Conservation (phyloP, 2,113 vertebrate species). For the Lepidiolamprologus cunningtoni region DNA sequence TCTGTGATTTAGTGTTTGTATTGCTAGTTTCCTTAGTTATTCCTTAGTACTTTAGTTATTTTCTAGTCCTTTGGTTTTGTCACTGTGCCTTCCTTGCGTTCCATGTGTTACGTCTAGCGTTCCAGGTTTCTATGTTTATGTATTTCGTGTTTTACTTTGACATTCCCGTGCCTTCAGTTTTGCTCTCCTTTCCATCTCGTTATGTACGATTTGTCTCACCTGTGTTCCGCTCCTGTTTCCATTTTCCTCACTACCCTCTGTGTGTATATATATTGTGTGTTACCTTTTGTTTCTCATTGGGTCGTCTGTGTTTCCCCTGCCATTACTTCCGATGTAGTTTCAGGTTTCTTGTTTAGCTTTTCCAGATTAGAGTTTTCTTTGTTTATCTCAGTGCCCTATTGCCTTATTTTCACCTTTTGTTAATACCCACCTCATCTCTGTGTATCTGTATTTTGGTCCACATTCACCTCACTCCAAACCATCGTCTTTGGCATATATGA, state of each 20-base stretch:
- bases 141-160: background rate
- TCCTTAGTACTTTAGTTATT: background rate
- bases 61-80: background rate
- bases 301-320: accelerated
- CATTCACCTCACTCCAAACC: background rate
- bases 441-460: background rate
- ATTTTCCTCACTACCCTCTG: background rate
- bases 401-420: accelerated
- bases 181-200: accelerated
- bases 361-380: accelerated
- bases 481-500: background rate
- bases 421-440: background rate
- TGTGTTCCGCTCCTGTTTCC: background rate
- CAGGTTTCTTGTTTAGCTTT: background rate
- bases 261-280: background rate
- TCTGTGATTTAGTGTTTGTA: background rate
- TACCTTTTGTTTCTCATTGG: background rate
- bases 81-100: background rate
- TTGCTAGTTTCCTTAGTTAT: background rate
- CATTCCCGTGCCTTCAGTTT: background rate
- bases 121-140: background rate
- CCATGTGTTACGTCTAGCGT: background rate
- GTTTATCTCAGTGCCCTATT: background rate
- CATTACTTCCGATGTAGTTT: accelerated
- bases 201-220: background rate